These are phyloP conservation scores for Coenonympha glycerion DNA, from an alignment of 2,888 invertebrate genomes.

Conservation along the genomic window DNA sequence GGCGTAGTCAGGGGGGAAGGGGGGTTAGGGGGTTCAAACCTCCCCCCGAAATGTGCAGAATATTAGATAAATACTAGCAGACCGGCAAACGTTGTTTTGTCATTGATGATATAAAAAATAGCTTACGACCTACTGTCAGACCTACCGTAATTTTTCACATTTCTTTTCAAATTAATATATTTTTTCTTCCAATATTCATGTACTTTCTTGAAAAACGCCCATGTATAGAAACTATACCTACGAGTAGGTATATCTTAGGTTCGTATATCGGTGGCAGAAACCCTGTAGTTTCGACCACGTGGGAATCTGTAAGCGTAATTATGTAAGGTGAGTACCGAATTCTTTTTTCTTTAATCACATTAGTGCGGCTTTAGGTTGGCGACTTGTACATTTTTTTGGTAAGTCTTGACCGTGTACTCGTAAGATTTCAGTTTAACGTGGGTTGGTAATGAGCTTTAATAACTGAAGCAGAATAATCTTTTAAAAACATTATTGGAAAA, in stretches of 20 bases:
- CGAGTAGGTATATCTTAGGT: neutral
- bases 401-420: neutral
- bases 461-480: neutral
- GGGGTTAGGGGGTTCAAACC: too few relatives aligned
- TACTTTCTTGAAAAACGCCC: too few relatives aligned
- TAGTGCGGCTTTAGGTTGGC: slow-evolving; percentile 3
- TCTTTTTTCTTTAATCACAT: slow-evolving; percentile 11
- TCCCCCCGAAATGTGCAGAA: too few relatives aligned
- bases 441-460: neutral
- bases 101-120: too few relatives aligned
- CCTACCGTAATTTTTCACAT: too few relatives aligned
- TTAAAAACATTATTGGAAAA: neutral
- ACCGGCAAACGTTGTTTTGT: too few relatives aligned
- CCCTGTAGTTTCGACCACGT: slow-evolving; percentile 30
- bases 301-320: slow-evolving; percentile 16
- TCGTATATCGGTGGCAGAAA: slow-evolving; percentile 34
- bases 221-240: too few relatives aligned
- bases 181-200: too few relatives aligned
- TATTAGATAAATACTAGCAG: too few relatives aligned
- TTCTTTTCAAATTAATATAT: too few relatives aligned
- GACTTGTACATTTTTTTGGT: slow-evolving; percentile 4
- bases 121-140: too few relatives aligned
- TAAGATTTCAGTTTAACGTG: neutral
- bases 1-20: too few relatives aligned
- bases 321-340: slow-evolving; percentile 8